phyloP scores from a whole-genome alignment of 2,888 invertebrate genomes.

The Pachydiplax longipennis region DNA sequence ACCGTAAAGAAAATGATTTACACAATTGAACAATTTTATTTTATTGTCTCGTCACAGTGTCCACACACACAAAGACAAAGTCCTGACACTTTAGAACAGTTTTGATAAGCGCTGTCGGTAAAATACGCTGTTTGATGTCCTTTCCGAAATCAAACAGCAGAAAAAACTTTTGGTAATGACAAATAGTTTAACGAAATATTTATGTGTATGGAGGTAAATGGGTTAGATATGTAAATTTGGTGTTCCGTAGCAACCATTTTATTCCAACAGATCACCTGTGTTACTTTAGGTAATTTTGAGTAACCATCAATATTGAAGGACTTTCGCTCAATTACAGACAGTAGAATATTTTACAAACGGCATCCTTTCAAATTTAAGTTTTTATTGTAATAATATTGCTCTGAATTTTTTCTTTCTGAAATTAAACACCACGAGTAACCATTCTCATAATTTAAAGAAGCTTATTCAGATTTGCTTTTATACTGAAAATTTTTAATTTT shows the following conservation, averaged over 20 bases:
- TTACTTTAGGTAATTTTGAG: background rate
- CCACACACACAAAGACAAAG: slow-evolving; percentile 35
- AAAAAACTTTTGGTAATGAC: background rate
- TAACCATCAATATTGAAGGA: background rate
- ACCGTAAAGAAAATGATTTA: slow-evolving; percentile 13
- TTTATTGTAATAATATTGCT: background rate
- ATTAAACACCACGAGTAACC: background rate
- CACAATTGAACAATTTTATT: slow-evolving; percentile 40
- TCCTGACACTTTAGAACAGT: slow-evolving; percentile 14
- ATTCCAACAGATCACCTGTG: background rate
- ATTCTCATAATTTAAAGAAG: background rate
- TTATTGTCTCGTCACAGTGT: slow-evolving; percentile 45
- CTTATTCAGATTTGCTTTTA: slow-evolving; percentile 31
- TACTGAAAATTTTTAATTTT: slow-evolving; percentile 27
- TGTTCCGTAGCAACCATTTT: slow-evolving; percentile 3
- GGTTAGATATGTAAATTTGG: slow-evolving; percentile 24
- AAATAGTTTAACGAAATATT: background rate
- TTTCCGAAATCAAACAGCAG: background rate
- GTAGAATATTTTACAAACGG: background rate
- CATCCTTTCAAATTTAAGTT: background rate
- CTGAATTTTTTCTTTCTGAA: background rate
- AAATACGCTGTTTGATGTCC: background rate
- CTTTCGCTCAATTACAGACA: background rate
- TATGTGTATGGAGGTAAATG: background rate
- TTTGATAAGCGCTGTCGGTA: background rate